phyloP scores from a whole-genome alignment of 2,797 vertebrate genomes.

The Malurus splendens region DNA sequence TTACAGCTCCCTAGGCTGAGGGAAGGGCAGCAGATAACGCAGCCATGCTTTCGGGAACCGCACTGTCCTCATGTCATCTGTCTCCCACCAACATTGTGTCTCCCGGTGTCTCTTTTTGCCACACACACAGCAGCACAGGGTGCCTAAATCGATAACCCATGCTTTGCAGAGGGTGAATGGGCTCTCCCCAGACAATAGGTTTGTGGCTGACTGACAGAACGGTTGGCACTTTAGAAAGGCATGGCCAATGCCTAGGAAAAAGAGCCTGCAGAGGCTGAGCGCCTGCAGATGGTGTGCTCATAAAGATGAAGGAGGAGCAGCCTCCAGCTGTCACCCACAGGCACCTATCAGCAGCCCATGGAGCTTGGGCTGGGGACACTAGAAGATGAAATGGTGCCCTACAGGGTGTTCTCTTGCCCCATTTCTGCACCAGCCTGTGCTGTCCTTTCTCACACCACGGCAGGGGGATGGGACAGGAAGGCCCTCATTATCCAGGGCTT shows the following conservation, averaged over 20 bases:
- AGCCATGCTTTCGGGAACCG: accelerated
- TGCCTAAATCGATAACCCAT: not conserved
- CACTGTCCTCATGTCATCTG: not conserved
- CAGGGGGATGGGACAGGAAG: constrained; percentile 55
- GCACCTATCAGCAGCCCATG: accelerated
- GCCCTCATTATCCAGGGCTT: constrained; percentile 35
- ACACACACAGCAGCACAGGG: accelerated
- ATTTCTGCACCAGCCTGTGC: not conserved
- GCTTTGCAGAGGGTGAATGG: not conserved
- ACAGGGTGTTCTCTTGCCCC: not conserved
- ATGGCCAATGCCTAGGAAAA: not conserved
- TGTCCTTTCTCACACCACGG: not conserved
- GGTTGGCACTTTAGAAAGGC: accelerated
- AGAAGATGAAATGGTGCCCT: not conserved
- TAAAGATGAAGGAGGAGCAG: not conserved
- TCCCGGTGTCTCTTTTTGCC: not conserved
- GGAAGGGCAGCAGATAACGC: not conserved
- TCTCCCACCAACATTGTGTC: not conserved
- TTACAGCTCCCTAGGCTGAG: not conserved
- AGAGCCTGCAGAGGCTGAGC: not conserved
- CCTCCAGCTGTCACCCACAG: accelerated
- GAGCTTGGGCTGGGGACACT: not conserved
- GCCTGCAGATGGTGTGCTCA: not conserved
- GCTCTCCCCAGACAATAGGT: not conserved
- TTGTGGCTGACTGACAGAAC: not conserved